Evolutionary conservation across 30 jellyfish, hydroid and myxozoan genomes (phyloP).

Genomic region (Pelagia noctiluca): DNA sequence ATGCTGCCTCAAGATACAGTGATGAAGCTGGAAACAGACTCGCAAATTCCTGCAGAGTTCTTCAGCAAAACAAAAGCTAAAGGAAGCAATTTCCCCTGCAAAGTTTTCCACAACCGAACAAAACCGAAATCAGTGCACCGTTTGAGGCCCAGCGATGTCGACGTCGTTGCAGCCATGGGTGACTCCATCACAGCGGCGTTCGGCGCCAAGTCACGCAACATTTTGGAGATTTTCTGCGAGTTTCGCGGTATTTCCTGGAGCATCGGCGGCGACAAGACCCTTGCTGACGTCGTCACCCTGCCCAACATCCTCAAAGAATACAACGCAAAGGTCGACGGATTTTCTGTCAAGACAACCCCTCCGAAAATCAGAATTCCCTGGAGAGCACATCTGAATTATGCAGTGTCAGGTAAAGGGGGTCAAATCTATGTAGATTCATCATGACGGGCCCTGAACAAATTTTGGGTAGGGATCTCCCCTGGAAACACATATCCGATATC

Average conservation of each 20-base stretch:
- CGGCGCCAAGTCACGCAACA: constrained; percentile 77
- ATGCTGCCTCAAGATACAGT: constrained; percentile 10
- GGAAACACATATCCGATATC: too few relatives aligned
- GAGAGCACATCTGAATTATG: constrained; percentile 79
- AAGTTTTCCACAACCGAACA: constrained; percentile 48
- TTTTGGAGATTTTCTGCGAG: constrained; percentile 69
- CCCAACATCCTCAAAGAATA: constrained; percentile 85
- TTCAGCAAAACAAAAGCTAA: not conserved
- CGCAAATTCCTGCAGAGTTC: constrained; percentile 25
- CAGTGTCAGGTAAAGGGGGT: constrained; percentile 97
- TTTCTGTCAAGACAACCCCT: constrained; percentile 69
- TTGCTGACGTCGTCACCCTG: constrained; percentile 63
- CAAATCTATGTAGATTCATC: too few relatives aligned
- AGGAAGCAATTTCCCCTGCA: constrained; percentile 57
- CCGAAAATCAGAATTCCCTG: constrained; percentile 67
- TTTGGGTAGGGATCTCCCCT: too few relatives aligned
- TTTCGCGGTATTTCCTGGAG: constrained; percentile 92
- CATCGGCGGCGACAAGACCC: constrained; percentile 84
- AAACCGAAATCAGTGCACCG: constrained; percentile 81
- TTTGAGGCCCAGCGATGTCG: constrained; percentile 80
- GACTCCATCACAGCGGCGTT: constrained; percentile 93
- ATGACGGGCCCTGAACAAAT: too few relatives aligned
- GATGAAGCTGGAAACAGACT: constrained; percentile 10
- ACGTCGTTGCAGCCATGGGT: constrained; percentile 82
- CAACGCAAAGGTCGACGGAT: constrained; percentile 69